Evolutionary conservation across 2,797 vertebrate species (phyloP).

Genomic region (Pogoniulus pusillus): DNA sequence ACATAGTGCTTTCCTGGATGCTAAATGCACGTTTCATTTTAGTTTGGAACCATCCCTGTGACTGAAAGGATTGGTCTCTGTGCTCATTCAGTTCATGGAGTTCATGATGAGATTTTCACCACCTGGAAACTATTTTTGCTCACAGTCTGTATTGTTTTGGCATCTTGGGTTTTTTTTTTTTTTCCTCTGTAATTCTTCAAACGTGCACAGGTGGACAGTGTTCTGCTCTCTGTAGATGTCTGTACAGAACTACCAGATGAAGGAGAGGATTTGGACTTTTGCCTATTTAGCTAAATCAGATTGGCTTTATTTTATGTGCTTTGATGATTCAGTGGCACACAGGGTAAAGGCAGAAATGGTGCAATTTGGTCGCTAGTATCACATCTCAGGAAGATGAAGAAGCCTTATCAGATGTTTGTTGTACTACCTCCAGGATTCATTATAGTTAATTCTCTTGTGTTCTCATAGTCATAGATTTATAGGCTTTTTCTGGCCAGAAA

Average conservation of each 20-base stretch:
- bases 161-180: slow-evolving; percentile 36
- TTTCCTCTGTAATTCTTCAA: not conserved
- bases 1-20: not conserved
- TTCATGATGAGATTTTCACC: slow-evolving; percentile 23
- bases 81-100: not conserved
- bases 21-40: not conserved
- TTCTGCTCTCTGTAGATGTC: not conserved
- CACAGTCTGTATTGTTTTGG: not conserved
- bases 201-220: not conserved
- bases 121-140: slow-evolving; percentile 5
- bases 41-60: not conserved
- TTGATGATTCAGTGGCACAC: not conserved
- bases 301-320: not conserved
- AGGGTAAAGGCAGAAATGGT: not conserved
- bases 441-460: not conserved
- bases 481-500: not conserved
- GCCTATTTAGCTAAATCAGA: not conserved
- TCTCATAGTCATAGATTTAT: not conserved
- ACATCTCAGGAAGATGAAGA: not conserved
- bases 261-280: not conserved
- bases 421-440: not conserved
- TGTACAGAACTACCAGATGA: not conserved
- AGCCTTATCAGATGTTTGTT: not conserved
- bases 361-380: not conserved
- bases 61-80: slow-evolving; percentile 1